Evolutionary conservation across 2,113 vertebrate species (phyloP), one percentile per base, ranked within the genome.

Genomic region (Ciconia maguari): DNA sequence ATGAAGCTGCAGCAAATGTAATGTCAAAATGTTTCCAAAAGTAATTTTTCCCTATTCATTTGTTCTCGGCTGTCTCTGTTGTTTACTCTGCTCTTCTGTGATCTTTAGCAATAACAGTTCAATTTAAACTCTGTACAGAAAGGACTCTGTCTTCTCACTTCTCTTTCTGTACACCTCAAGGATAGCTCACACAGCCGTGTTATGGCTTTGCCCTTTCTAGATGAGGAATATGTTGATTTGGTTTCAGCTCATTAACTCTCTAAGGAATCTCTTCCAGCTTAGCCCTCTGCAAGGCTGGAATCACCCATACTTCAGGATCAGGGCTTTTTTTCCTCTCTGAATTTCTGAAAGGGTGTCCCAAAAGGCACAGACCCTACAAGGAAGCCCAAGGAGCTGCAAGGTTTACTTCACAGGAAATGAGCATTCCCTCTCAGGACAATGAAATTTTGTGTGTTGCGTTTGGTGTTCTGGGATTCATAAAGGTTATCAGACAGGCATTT

Each of bases 401-500:
- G 65, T 90, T 83, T 83, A 86, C 91, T 97, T 97, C 88, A 90
- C 7, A 83, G 95, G 96, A 97, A 92, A 94, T 77, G 29, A 97
- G 83, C 66, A 96, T 95, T 95, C 68, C 96, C 89, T 97, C 94
- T 82, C 80, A 96, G 97, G 96, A 95, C 98, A 98, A 98, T 98
- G 96, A 98, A 97, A 98, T 98, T 96, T 97, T 97, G 96, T 97
- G 93, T 97, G 97, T 97, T 95, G 95, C 64, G 26, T 96, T 97
- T 96, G 96, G 97, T 98, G 96, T 96, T 98, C 92, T 94, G 98
- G 98, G 98, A 99, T 98, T 99, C 98, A 97, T 95, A 98, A 99
- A 99, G 99, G 99, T 99, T 99, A 99, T 99, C 98, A 97, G 97
- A 89, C 93, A 98, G 97, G 98, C 98, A 98, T 98, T 99, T 98